Evolutionary conservation across 2,113 vertebrate genomes (phyloP), one percentile per base, ranked within the genome.

Genomic region (Hirundichthys speculiger): DNA sequence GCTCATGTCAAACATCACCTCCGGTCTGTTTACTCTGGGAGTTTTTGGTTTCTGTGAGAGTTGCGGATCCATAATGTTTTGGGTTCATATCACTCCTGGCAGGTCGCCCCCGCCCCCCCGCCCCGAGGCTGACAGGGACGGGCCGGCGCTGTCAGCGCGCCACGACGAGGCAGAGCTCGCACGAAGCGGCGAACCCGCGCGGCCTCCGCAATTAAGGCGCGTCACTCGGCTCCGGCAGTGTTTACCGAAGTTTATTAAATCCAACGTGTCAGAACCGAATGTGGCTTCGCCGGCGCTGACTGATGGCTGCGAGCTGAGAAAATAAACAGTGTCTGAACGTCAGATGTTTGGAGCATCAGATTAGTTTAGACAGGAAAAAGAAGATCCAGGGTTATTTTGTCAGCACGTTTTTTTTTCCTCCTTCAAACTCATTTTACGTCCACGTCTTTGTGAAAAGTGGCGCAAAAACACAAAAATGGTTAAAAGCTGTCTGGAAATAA

Each of bases 11-110:
- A 69, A 89, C 81, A 86, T 77, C 88, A 81, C 83, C 87, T 85
- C 79, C 77, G 30, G 80, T 84, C 81, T 89, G 63, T 89, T 90
- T 90, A 83, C 72, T 30, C 59, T 2, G 21, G 0, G 50, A 73
- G 84, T 83, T 84, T 86, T 84, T 86, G 86, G 87, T 89, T 90
- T 86, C 88, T 77, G 87, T 76, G 87, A 66, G 67, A 78, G 72
- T 12, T 25, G 71, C 60, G 20, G 64, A 75, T 76, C 75, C 40
- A 13, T 47, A 47, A 57, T 81, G 88, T 76, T 90, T 79, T 78
- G 79, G 73, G 77, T 84, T 85, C 79, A 61, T 62, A 60, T 60
- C 71, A 73, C 75, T 83, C 60, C 74, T 85, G 84, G 77, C 86
- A 80, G 82, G 67, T 69, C 45, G 53, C 61, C 58, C 51, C 22